A percentile compares a stretch with the other conserved stretches of the same genome.
Evolutionary conservation across 2,113 vertebrate species (phyloP).

Genomic region (Vulpes lagopus): DNA sequence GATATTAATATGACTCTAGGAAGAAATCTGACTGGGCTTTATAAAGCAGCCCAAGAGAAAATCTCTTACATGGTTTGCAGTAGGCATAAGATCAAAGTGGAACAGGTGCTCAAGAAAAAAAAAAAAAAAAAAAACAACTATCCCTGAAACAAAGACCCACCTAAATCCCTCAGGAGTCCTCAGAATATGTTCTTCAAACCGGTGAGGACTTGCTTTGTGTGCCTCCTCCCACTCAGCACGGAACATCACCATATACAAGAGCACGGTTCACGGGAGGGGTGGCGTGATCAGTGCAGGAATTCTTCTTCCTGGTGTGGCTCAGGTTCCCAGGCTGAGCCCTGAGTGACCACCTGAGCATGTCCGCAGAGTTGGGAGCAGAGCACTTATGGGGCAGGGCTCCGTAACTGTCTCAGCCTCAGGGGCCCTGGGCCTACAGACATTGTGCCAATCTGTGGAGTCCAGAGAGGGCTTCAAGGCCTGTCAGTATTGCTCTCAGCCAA

Average conservation of each 20-base stretch:
- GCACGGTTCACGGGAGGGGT: accelerated
- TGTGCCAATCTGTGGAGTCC: background rate
- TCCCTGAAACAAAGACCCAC: background rate
- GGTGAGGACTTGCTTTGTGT: accelerated
- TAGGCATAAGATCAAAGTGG: background rate
- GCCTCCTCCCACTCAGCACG: accelerated
- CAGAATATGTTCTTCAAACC: accelerated
- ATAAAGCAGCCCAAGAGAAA: background rate
- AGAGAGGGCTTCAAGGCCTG: background rate
- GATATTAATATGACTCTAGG: background rate
- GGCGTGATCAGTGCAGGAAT: accelerated
- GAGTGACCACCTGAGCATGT: background rate
- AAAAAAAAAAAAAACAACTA: background rate
- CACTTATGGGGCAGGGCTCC: too few relatives aligned
- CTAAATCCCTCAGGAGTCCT: background rate
- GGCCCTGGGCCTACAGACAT: background rate
- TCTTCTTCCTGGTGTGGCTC: background rate
- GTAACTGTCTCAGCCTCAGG: background rate
- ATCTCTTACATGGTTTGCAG: background rate
- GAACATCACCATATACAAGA: accelerated
- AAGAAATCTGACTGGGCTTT: constrained; percentile 6
- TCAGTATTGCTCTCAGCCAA: accelerated
- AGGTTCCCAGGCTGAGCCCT: background rate
- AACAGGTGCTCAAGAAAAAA: background rate
- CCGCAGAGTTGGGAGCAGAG: background rate